phyloP scores from a whole-genome alignment of 2,888 invertebrate species.

The Altica lythri region DNA sequence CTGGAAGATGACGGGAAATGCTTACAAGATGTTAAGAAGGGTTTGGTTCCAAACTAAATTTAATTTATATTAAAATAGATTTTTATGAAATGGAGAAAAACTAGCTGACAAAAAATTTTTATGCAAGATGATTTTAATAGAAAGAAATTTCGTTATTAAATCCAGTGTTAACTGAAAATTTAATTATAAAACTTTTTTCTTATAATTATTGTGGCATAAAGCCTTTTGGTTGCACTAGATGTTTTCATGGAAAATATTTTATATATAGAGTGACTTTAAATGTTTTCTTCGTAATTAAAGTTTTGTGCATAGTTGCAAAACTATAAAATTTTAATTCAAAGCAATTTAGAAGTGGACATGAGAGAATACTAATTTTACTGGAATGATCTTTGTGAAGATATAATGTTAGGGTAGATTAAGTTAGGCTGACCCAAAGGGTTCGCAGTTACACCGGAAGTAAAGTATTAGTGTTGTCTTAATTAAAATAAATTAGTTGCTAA shows the following conservation, averaged over 20 bases:
- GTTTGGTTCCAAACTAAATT: no score
- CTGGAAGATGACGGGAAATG: slow-evolving; percentile 8
- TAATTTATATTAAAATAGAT: neutral
- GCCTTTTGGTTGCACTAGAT: no score
- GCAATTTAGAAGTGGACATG: neutral
- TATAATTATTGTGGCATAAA: no score
- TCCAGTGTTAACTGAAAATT: no score
- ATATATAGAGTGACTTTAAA: no score
- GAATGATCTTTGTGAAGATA: neutral
- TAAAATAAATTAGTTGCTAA: neutral
- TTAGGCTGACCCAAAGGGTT: neutral
- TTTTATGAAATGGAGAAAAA: neutral
- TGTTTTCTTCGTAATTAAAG: no score
- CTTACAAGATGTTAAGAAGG: slow-evolving; percentile 5
- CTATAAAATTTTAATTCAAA: no score
- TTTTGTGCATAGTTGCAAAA: no score
- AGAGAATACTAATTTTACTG: neutral
- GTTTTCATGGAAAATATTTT: no score
- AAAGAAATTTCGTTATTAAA: no score
- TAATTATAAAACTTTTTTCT: no score
- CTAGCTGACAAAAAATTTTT: no score
- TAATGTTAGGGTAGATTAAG: neutral
- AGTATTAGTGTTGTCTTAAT: neutral
- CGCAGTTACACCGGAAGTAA: neutral
- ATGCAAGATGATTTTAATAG: neutral